Percentiles rank a stretch among this genome's conserved stretches.
These are phyloP conservation scores for Leptopilina drosophilae DNA, from an alignment of 2,888 invertebrate genomes.

Conservation along the genomic window DNA sequence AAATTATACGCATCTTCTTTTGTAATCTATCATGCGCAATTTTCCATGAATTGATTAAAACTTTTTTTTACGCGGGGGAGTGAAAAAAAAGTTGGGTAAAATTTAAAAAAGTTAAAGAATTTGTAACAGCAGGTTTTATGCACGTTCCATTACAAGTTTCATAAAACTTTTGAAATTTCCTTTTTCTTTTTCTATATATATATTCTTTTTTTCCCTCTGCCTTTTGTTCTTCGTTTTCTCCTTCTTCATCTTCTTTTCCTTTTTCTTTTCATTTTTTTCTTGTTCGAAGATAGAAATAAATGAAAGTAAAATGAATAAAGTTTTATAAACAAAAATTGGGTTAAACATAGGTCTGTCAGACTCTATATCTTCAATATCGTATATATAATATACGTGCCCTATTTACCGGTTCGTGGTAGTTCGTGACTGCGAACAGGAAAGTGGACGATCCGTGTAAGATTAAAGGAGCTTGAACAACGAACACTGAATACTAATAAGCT, in stretches of 20 bases:
- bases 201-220: too few species aligned
- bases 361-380: slow-evolving; percentile 8
- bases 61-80: too few species aligned
- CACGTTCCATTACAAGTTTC: slow-evolving; percentile 8
- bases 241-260: too few species aligned
- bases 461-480: slow-evolving; percentile 16
- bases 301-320: not conserved
- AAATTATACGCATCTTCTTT: too few species aligned
- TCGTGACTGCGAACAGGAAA: slow-evolving; percentile 29
- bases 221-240: too few species aligned
- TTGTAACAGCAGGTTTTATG: too few species aligned
- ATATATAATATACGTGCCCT: slow-evolving; percentile 18
- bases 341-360: slow-evolving; percentile 5
- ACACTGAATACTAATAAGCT: slow-evolving; percentile 27
- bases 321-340: slow-evolving; percentile 5
- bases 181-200: too few species aligned
- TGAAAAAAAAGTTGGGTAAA: too few species aligned
- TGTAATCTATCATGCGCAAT: too few species aligned
- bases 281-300: not conserved
- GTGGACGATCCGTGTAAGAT: slow-evolving; percentile 27
- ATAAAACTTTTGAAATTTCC: not conserved
- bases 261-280: not conserved
- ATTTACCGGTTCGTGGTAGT: slow-evolving; percentile 19
- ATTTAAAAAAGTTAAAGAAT: too few species aligned
- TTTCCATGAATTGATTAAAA: too few species aligned